Evolutionary conservation across 2,888 invertebrate genomes (phyloP), one percentile per base, ranked within the genome.

Genomic region (Polyommatus icarus): DNA sequence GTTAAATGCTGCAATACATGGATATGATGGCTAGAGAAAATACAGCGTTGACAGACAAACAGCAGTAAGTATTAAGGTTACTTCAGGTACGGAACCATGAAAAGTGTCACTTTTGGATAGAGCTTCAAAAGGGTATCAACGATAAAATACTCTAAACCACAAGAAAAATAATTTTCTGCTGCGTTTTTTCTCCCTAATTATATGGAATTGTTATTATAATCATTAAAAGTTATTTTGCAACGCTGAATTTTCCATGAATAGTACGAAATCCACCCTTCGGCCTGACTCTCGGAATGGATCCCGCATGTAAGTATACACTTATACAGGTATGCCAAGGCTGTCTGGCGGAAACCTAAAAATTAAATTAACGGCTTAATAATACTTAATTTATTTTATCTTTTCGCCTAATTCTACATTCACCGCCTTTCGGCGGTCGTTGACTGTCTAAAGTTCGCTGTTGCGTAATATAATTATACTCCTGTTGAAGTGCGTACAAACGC

Each of bases 321-420:
- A 54, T 54, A 15, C 29, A 29, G 32, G 67, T 29, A 67, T 32
- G 29, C 67, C 67, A 67, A 67, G 29, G 29, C 15, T 67, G 67
- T 67, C 67, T 67, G 29, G 67, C 67, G 29, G 29, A 67, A 29
- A 67, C 29, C 67, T 18, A 15, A 61, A 61, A 61, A 61, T 29
- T 12, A 61, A 67, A 32, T 67, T 67, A 67, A 67, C 67, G 67
- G 67, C 67, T 32, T 67, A 18, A 32, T 32, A 32, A 32, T 67
- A 32, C 32, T 67, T 67, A 29, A 29, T 67, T 32, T 29, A 15
- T 67, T 32, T 67, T 67, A 67, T 67, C 67, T 67, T 61, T 72
- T 40, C 72, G 40, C 20, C 40, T 72, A 72, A 72, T 72, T 72
- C 29, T 67, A 61, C 61, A 61, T 61, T 61, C 24, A 61, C 67